These are phyloP conservation scores for Chorisops tibialis DNA, from an alignment of 2,888 invertebrate species.

Conservation along the genomic window DNA sequence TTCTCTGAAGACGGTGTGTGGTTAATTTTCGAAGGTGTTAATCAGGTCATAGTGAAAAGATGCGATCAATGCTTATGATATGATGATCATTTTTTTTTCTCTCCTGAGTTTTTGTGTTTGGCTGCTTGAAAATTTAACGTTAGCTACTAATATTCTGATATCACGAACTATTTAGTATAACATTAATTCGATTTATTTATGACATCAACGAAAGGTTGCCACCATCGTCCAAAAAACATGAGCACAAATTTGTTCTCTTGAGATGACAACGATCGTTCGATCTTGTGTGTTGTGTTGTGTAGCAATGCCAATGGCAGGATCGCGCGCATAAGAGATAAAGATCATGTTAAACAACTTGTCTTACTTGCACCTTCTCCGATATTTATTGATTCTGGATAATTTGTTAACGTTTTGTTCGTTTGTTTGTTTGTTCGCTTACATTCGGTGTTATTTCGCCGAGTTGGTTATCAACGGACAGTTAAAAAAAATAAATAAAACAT, in stretches of 20 bases:
- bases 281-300: background rate
- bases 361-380: constrained; percentile 47
- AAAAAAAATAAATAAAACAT: too few relatives aligned
- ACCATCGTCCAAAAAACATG: constrained; percentile 21
- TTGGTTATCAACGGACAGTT: too few relatives aligned
- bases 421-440: background rate
- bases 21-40: too few relatives aligned
- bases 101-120: too few relatives aligned
- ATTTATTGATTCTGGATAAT: constrained; percentile 51
- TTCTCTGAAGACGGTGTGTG: too few relatives aligned
- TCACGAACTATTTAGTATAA: constrained; percentile 12
- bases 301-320: background rate
- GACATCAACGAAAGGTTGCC: constrained; percentile 22
- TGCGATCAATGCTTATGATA: background rate
- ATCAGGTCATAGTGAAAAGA: too few relatives aligned
- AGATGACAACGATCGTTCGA: background rate
- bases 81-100: background rate
- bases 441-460: too few relatives aligned
- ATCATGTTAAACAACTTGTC: constrained; percentile 54
- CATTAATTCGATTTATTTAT: constrained; percentile 21
- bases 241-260: constrained; percentile 22
- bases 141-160: constrained; percentile 1
- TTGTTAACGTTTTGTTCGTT: constrained; percentile 41
- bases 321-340: constrained; percentile 45
- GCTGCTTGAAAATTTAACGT: constrained; percentile 18